Conservation (phyloP, 2,797 vertebrate genomes). For the Sebastes vulpes region DNA sequence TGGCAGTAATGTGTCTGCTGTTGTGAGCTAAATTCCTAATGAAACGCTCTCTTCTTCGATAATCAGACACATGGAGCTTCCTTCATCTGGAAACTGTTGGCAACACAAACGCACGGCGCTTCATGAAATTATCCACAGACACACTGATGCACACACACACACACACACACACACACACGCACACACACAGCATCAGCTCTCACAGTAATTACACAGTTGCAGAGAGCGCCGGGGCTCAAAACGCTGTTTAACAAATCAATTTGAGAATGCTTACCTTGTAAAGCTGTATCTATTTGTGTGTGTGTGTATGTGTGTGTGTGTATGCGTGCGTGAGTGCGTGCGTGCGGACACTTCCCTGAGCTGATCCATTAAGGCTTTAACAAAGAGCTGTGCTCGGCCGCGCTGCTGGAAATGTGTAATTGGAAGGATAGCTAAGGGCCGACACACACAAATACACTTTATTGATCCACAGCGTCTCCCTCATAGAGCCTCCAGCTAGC, state of each 20-base stretch:
- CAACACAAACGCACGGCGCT: conserved; percentile 74
- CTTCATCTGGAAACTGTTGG: conserved; percentile 83
- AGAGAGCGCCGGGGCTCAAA: conserved; percentile 86
- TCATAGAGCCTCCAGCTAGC: conserved; percentile 68
- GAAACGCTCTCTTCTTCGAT: conserved; percentile 73
- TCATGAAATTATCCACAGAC: conserved; percentile 88
- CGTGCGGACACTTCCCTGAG: conserved; percentile 79
- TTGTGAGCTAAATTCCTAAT: conserved; percentile 61
- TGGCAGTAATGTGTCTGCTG: conserved; percentile 27
- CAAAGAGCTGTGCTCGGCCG: conserved; percentile 85
- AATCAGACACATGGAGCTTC: conserved; percentile 83
- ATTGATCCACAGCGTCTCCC: conserved; percentile 81
- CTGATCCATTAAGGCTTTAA: conserved; percentile 88
- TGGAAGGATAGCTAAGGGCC: conserved; percentile 89
- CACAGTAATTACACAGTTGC: conserved; percentile 86
- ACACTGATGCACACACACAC: conserved; percentile 74
- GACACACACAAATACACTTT: conserved; percentile 85
- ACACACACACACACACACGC: conserved; percentile 55
- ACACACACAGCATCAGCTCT: conserved; percentile 70
- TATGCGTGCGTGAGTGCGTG: conserved; percentile 26
- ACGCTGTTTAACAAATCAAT: conserved; percentile 92
- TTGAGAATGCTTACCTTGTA: conserved; percentile 91
- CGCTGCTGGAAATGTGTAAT: conserved; percentile 89
- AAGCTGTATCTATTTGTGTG: conserved; percentile 78
- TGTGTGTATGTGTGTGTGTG: conserved; percentile 42